phyloP scores from a whole-genome alignment of 1,140 invertebrate species.

The Helicoverpa zea region DNA sequence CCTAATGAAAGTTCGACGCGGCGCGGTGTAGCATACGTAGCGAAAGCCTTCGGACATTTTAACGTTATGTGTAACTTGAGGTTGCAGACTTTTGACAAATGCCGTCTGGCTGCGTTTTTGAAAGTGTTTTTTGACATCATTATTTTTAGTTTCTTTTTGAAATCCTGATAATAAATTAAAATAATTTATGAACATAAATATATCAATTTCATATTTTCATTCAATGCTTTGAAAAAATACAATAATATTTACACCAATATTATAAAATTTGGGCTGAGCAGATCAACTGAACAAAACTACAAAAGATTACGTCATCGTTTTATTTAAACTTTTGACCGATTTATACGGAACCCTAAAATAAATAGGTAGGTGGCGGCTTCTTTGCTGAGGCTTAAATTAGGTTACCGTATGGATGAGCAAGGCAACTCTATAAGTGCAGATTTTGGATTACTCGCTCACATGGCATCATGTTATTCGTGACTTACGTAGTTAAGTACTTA shows the following conservation, averaged over 20 bases:
- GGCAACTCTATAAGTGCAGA: slow-evolving; percentile 35
- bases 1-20: no score
- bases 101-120: background rate
- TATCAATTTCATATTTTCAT: no score
- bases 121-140: background rate
- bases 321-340: background rate
- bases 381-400: slow-evolving; percentile 43
- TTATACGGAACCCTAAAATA: slow-evolving; percentile 32
- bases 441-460: background rate
- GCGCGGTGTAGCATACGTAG: no score
- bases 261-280: no score
- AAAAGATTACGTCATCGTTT: background rate
- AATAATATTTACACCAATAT: no score
- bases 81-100: background rate
- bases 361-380: slow-evolving; percentile 37
- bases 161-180: background rate
- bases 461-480: background rate
- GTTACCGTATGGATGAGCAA: slow-evolving; percentile 32
- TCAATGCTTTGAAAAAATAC: no score
- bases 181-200: no score
- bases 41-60: no score
- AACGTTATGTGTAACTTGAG: no score
- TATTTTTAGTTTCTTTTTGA: background rate
- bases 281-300: background rate
- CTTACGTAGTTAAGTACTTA: background rate